Evolutionary conservation across 37 sponge, comb jelly and placozoan genomes (phyloP).

Genomic region (Dysidea cf. avara): DNA sequence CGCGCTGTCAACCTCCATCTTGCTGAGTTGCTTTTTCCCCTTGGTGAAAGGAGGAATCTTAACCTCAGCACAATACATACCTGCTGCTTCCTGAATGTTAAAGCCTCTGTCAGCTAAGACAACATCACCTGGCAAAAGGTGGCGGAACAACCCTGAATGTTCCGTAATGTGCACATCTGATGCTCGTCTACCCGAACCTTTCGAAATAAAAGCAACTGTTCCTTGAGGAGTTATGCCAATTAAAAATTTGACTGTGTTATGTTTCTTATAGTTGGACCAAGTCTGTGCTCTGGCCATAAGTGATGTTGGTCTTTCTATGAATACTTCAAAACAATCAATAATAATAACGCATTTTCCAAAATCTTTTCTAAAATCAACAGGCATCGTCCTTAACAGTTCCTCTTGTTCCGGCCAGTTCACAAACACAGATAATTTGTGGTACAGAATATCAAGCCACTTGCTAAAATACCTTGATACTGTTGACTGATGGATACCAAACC

Average conservation of each 20-base stretch:
- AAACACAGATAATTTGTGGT: slow-evolving; percentile 20
- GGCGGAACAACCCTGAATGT: slow-evolving; percentile 2
- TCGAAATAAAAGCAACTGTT: slow-evolving; percentile 37
- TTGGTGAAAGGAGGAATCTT: slow-evolving; percentile 10
- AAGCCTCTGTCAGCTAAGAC: slow-evolving; percentile 43
- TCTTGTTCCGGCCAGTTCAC: slow-evolving; percentile 64
- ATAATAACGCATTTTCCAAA: slow-evolving; percentile 34
- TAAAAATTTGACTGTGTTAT: slow-evolving; percentile 41
- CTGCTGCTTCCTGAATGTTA: slow-evolving; percentile 13
- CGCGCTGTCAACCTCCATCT: slow-evolving; percentile 13
- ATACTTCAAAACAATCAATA: slow-evolving; percentile 53
- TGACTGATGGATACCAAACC: slow-evolving; percentile 7
- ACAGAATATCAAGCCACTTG: not conserved
- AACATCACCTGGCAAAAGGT: slow-evolving; percentile 32
- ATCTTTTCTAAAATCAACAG: slow-evolving; percentile 35
- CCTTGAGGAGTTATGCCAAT: slow-evolving; percentile 62
- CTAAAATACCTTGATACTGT: slow-evolving; percentile 36
- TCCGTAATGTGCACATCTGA: slow-evolving; percentile 29
- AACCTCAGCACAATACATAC: slow-evolving; percentile 14
- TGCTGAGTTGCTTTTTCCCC: slow-evolving; percentile 4
- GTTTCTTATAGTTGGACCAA: slow-evolving; percentile 45
- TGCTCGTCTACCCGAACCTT: slow-evolving; percentile 40
- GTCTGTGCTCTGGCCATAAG: slow-evolving; percentile 52
- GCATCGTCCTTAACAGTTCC: slow-evolving; percentile 32
- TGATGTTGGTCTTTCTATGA: slow-evolving; percentile 51